phyloP scores from a whole-genome alignment of 2,113 vertebrate species.

The Tinamus guttatus region DNA sequence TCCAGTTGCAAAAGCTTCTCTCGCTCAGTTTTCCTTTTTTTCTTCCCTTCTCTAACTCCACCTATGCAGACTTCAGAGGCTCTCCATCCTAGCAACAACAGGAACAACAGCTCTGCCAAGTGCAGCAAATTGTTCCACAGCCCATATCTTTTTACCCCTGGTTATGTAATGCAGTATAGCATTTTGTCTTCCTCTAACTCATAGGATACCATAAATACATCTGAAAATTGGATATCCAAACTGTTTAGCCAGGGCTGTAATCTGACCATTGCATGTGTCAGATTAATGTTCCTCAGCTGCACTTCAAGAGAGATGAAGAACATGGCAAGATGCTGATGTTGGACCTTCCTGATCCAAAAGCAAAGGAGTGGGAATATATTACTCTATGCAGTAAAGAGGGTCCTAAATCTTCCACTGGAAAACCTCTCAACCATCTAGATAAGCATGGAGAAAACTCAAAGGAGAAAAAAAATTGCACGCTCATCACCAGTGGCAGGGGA shows the following conservation, averaged over 20 bases:
- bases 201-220: not conserved
- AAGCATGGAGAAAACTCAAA: not conserved
- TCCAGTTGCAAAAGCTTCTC: slow-evolving; percentile 75
- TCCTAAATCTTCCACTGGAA: not conserved
- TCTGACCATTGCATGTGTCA: not conserved
- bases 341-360: slow-evolving; percentile 8
- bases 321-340: not conserved
- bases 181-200: not conserved
- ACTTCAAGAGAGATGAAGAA: not conserved
- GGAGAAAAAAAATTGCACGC: not conserved
- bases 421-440: not conserved
- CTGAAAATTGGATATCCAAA: not conserved
- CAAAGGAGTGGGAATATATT: not conserved
- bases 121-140: not conserved
- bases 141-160: not conserved
- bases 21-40: slow-evolving; percentile 45
- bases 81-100: not conserved
- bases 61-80: slow-evolving; percentile 32
- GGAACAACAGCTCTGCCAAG: not conserved
- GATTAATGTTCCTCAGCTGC: not conserved
- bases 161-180: not conserved
- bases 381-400: not conserved
- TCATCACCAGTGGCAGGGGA: not conserved
- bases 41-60: slow-evolving; percentile 63
- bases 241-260: not conserved